Conservation (phyloP, 2,797 vertebrate genomes). For the Lepidocolaptes lacrymiger region DNA sequence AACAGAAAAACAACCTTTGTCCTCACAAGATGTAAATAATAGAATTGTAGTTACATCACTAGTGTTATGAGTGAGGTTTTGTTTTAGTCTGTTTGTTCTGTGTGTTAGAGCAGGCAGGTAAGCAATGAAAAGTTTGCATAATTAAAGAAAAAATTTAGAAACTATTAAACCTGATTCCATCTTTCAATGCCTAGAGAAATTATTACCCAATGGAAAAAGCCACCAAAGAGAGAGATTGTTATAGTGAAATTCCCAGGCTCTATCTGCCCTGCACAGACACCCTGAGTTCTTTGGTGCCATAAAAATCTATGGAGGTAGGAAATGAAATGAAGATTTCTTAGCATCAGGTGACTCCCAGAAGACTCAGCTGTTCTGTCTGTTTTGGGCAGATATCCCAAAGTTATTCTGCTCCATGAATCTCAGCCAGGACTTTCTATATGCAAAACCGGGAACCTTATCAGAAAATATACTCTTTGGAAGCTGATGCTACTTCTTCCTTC, state of each 20-base stretch:
- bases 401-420: slow-evolving; percentile 5
- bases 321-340: slow-evolving; percentile 16
- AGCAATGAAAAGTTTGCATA: not conserved
- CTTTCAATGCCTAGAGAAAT: not conserved
- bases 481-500: not conserved
- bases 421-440: slow-evolving; percentile 23
- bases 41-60: not conserved
- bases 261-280: not conserved
- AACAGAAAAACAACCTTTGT: not conserved
- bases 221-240: not conserved
- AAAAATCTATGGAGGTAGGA: not conserved
- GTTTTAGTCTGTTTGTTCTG: not conserved
- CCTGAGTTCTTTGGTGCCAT: not conserved
- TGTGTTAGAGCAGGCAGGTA: not conserved
- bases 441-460: slow-evolving; percentile 14
- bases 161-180: not conserved
- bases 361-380: not conserved
- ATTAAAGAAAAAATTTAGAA: not conserved
- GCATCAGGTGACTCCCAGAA: slow-evolving; percentile 13
- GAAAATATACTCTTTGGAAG: not conserved
- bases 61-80: not conserved
- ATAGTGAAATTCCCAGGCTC: not conserved
- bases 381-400: slow-evolving; percentile 29
- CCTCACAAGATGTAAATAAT: not conserved
- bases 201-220: not conserved